A percentile compares a stretch with the other conserved stretches of the same genome.
phyloP scores from a whole-genome alignment of 2,113 vertebrate species.

The Eulemur macaco region DNA sequence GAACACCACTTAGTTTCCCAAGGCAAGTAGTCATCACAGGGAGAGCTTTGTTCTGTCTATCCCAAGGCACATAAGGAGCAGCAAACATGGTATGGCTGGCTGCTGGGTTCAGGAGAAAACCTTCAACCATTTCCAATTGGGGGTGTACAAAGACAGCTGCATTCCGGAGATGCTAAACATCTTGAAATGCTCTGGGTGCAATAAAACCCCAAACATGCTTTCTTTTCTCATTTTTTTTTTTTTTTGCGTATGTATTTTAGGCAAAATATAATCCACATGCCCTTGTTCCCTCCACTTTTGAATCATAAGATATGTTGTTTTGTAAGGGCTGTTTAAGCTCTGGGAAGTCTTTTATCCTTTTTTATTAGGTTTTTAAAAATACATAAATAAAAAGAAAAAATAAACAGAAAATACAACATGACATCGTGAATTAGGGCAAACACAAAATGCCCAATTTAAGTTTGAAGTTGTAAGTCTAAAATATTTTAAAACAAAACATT shows the following conservation, averaged over 20 bases:
- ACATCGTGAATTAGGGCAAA: not conserved
- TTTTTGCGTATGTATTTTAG: conserved; percentile 40
- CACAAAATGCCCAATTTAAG: not conserved
- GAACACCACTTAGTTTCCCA: not conserved
- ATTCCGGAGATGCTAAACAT: not conserved
- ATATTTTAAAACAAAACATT: not conserved
- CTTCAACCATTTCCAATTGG: not conserved
- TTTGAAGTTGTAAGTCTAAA: not conserved
- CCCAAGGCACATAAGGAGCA: not conserved
- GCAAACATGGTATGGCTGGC: not conserved
- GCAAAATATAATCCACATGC: conserved; percentile 60
- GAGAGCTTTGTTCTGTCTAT: not conserved
- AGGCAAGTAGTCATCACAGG: not conserved
- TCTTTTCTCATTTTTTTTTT: not conserved
- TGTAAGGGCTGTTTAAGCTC: conserved; percentile 53
- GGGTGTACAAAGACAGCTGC: not conserved
- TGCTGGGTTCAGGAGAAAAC: not conserved
- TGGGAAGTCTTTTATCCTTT: conserved; percentile 55
- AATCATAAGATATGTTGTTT: conserved; percentile 66
- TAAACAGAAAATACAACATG: conserved; percentile 32
- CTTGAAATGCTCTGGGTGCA: conserved; percentile 48
- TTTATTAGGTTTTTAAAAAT: conserved; percentile 44
- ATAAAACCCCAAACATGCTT: conserved; percentile 45
- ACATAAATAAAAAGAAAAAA: conserved; percentile 30
- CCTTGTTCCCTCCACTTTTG: conserved; percentile 50